Conservation (phyloP, 2,113 vertebrate genomes). For the Corvus moneduloides region DNA sequence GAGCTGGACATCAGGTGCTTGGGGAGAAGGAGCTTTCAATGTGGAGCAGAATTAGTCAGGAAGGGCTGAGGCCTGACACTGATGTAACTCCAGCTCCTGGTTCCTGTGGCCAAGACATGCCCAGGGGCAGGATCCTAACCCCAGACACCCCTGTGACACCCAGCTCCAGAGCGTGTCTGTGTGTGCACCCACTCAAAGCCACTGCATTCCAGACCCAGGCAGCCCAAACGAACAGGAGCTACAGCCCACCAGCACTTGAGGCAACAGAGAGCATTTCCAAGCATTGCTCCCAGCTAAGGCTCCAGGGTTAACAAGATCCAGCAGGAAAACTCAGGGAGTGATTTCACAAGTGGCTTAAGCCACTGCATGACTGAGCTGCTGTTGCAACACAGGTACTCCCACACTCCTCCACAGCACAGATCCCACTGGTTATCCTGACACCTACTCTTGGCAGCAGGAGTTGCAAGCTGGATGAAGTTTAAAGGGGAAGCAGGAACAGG, state of each 20-base stretch:
- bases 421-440: neutral
- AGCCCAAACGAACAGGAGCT: neutral
- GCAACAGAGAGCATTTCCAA: neutral
- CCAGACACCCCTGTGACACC: neutral
- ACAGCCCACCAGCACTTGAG: neutral
- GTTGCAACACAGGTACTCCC: neutral
- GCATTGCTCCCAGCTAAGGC: neutral
- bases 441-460: neutral
- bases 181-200: neutral
- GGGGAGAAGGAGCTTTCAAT: neutral
- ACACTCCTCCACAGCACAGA: neutral
- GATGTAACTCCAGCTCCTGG: neutral
- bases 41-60: neutral
- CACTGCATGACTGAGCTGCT: neutral
- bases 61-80: neutral
- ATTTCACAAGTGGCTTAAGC: neutral
- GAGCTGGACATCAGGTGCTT: neutral
- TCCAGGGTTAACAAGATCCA: neutral
- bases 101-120: neutral
- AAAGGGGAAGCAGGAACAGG: neutral
- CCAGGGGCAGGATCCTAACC: neutral
- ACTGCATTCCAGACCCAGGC: neutral
- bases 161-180: neutral
- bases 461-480: neutral
- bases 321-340: neutral